Evolutionary conservation across 2,888 invertebrate species (phyloP).

Genomic region (Acleris sparsana): DNA sequence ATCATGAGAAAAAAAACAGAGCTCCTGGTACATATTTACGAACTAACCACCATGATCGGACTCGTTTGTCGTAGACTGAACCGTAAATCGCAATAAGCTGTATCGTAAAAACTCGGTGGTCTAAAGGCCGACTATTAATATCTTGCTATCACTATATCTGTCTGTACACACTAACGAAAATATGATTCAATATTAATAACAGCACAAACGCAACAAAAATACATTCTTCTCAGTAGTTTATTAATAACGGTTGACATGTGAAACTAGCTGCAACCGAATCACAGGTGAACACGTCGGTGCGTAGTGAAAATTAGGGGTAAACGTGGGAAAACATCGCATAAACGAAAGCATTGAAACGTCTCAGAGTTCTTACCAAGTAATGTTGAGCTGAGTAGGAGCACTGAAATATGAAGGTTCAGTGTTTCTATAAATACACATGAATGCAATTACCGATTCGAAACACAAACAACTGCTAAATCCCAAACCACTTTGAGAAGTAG

Average conservation of each 20-base stretch:
- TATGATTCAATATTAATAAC: slow-evolving; percentile 12
- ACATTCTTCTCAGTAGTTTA: slow-evolving; percentile 9
- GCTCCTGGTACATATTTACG: neutral
- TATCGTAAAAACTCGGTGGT: slow-evolving; percentile 26
- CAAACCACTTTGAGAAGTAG: slow-evolving; percentile 2
- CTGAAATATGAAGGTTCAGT: neutral
- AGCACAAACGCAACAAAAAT: slow-evolving; percentile 9
- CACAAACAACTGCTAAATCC: slow-evolving; percentile 7
- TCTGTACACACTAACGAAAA: slow-evolving; percentile 14
- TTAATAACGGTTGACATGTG: slow-evolving; percentile 3
- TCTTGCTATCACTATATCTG: slow-evolving; percentile 23
- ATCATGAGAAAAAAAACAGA: too few species aligned
- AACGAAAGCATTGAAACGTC: neutral
- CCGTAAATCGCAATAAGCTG: slow-evolving; percentile 13
- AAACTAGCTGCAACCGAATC: slow-evolving; percentile 9
- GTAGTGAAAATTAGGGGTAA: neutral
- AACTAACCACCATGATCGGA: slow-evolving; percentile 1
- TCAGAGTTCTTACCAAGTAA: neutral
- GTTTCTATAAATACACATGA: slow-evolving; percentile 1
- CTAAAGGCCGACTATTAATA: slow-evolving; percentile 24
- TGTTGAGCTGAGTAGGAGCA: neutral
- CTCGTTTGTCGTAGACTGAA: slow-evolving; percentile 7
- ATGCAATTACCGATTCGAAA: slow-evolving; percentile 5
- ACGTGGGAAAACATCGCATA: neutral
- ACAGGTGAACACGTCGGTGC: neutral